A percentile compares a stretch with the other conserved stretches of the same genome.
Evolutionary conservation across 2,888 invertebrate genomes (phyloP).

Genomic region (Sarcophaga subvicina): DNA sequence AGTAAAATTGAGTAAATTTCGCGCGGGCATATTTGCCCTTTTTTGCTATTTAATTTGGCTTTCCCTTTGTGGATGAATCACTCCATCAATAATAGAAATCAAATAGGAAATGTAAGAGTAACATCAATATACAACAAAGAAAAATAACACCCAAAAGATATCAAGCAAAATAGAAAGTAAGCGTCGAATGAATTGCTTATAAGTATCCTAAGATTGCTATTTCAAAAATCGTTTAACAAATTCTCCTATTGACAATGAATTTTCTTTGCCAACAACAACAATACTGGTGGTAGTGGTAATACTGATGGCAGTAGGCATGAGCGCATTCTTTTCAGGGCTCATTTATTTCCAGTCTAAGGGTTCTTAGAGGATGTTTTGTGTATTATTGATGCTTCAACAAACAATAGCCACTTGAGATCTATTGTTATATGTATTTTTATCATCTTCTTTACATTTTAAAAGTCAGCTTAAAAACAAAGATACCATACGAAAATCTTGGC

Average conservation of each 20-base stretch:
- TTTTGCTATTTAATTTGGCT: slow-evolving; percentile 15
- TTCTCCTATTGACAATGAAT: slow-evolving; percentile 46
- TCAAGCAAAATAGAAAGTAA: no score
- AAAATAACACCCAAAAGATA: no score
- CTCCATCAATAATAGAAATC: slow-evolving; percentile 22
- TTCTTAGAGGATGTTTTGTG: slow-evolving; percentile 71
- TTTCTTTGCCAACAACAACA: background rate
- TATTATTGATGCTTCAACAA: slow-evolving; percentile 63
- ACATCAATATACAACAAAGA: background rate
- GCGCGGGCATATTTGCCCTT: background rate
- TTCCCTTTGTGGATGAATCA: slow-evolving; percentile 13
- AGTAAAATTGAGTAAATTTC: no score
- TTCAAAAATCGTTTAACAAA: slow-evolving; percentile 38
- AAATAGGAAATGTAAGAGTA: slow-evolving; percentile 29
- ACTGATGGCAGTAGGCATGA: slow-evolving; percentile 5
- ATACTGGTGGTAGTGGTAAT: background rate
- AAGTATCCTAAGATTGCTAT: slow-evolving; percentile 28
- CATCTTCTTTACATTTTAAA: slow-evolving; percentile 20
- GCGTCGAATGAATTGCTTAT: background rate
- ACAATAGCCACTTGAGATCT: slow-evolving; percentile 60
- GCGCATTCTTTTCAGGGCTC: slow-evolving; percentile 42
- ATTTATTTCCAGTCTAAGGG: slow-evolving; percentile 71
- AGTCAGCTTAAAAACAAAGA: slow-evolving; percentile 6
- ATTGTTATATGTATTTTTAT: slow-evolving; percentile 32
- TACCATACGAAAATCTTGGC: background rate